Evolutionary conservation across 2,888 invertebrate genomes (phyloP), one percentile per base, ranked within the genome.

Genomic region (Prosopocoilus inquinatus): DNA sequence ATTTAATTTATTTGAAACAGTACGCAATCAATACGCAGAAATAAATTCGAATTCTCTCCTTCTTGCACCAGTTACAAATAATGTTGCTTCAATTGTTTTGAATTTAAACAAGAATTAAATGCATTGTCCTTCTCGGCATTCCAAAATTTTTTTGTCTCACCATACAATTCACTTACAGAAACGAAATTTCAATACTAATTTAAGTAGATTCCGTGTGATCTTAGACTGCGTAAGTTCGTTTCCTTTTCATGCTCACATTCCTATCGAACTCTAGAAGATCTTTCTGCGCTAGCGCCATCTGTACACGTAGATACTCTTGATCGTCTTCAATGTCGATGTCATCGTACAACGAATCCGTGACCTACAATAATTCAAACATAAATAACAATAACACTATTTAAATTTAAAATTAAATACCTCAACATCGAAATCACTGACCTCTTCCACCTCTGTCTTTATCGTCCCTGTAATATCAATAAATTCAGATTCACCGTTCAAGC

Each of bases 291-390:
- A 78, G 57, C 2, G 75, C 77, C 73, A 78, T 73, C 63, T 77
- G 76, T 46, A 76, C 71, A 63, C 75, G 66, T 12, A 78, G 60
- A 52, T 76, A 67, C 59, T 77, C 73, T 28, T 77, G 71, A 52
- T 82, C 84, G 59, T 89, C 88, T 62, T 89, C 87, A 60, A 85
- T 79, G 55, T 89, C 89, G 48, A 88, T 82, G 72, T 90, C 90
- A 70, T 90, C 90, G 71, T 89, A 91, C 1, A 88, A 80, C 57
- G 86, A 85, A 65, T 87, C 87, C 45, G 86, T 80, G 3, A 89
- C 84, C 87, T 87, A 68, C 50, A 28, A 64, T 36, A 48, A 43
- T 48, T 57, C 48, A 38, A 36, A 20, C 54, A 53, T 16, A 44
- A 48, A 38, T 1, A 49, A 49, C 11, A 49, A 11, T 11, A 4